Conservation (phyloP, 1,140 invertebrate genomes). For the Prorops nasuta region DNA sequence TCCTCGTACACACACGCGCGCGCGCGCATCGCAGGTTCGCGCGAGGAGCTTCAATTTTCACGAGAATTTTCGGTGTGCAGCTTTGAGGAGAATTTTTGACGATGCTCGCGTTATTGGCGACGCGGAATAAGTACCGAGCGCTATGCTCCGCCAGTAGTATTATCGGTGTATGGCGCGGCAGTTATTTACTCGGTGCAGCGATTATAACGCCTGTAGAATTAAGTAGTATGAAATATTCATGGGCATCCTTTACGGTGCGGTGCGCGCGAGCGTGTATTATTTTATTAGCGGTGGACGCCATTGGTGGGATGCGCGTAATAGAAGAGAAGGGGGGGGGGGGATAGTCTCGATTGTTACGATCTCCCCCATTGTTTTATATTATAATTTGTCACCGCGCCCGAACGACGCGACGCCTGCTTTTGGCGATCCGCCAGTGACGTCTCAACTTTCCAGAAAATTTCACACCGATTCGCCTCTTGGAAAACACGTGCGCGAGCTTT, state of each 20-base stretch:
- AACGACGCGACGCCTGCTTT: not conserved
- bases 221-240: constrained; percentile 28
- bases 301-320: constrained; percentile 5
- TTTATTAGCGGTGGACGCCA: constrained; percentile 23
- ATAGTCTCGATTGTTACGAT: constrained; percentile 13
- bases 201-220: constrained; percentile 23
- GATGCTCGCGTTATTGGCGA: too few relatives aligned
- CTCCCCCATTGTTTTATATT: constrained; percentile 24
- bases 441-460: constrained; percentile 12
- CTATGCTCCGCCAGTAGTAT: too few relatives aligned
- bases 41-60: too few relatives aligned
- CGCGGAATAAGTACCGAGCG: not conserved
- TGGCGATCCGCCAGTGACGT: constrained; percentile 12
- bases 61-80: too few relatives aligned
- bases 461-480: too few relatives aligned
- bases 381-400: constrained; percentile 20
- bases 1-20: too few relatives aligned
- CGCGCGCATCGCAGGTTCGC: too few relatives aligned
- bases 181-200: too few relatives aligned
- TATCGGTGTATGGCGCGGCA: too few relatives aligned
- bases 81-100: too few relatives aligned
- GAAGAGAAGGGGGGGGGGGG: not conserved
- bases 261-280: constrained; percentile 17
- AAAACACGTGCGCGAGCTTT: too few relatives aligned
- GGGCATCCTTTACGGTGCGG: constrained; percentile 15